Base-by-base conservation (phyloP, 2,888 invertebrate species). In the Cryptophagus acutangulus region DNA sequence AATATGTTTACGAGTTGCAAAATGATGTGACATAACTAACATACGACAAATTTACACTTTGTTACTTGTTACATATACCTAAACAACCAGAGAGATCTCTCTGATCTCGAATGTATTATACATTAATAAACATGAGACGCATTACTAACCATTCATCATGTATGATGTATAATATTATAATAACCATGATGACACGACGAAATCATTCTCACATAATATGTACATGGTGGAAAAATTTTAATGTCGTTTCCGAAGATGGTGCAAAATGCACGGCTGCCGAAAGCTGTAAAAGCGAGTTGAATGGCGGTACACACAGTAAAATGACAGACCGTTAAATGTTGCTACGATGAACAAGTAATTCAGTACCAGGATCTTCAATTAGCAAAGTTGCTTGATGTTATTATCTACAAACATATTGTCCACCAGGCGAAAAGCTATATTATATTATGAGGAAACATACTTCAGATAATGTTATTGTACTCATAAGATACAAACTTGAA, bases 301-400 rank as follows among this genome's bases (percentile, higher is more conserved):
- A 60, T 51, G 56, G 54, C 54, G 49, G 54, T 52, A 52, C 49
- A 26, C n/a, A n/a, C n/a, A 57, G 57, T 57, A 57, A 54, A 54
- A 61, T 62, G 61, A 61, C 61, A 61, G 59, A 60, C 60, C 58
- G 58, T 64, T 67, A 66, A 66, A 66, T 66, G 65, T 62, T 58
- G 58, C 62, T 56, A 61, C 59, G 60, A 66, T 66, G 65, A 66
- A 65, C 67, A 66, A 64, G 60, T 66, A 66, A 66, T 67, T 67
- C 65, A 65, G 62, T 66, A 62, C 56, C 54, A 57, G 60, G 61
- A 61, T 65, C 65, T 65, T 67, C 67, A 69, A 69, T 68, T 69
- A 69, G 66, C 61, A 59, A 64, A 67, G 61, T 66, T 65, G 61
- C n/a, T n/a, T n/a, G 59, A 59, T 62, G 64, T 58, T 63, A 63